phyloP scores from a whole-genome alignment of 2,888 invertebrate genomes.

The Pristionchus arcanus region DNA sequence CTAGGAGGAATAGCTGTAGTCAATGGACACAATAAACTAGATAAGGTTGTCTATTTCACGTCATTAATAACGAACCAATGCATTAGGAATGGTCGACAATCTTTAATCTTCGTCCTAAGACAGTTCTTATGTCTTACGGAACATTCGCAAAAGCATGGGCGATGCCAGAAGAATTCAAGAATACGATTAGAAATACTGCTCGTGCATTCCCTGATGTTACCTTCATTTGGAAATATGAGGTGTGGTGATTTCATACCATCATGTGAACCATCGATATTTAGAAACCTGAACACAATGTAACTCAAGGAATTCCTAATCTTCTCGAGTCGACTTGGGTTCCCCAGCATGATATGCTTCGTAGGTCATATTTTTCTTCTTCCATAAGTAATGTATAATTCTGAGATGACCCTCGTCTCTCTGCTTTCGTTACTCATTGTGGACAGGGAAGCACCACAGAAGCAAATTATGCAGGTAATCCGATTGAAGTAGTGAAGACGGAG shows the following conservation, averaged over 20 bases:
- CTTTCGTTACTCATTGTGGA: conserved; percentile 45
- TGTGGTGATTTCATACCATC: not conserved
- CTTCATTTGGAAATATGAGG: conserved; percentile 52
- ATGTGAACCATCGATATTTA: not conserved
- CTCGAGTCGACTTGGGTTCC: conserved; percentile 42
- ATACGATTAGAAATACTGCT: conserved; percentile 26
- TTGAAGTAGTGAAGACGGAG: not conserved
- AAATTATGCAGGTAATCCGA: conserved; percentile 21
- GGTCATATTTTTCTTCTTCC: not conserved
- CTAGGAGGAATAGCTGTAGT: conserved; percentile 6
- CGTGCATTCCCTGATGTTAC: conserved; percentile 26
- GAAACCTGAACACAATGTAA: conserved; percentile 48
- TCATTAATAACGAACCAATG: not conserved
- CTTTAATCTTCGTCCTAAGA: conserved; percentile 25
- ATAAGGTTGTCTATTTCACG: not conserved
- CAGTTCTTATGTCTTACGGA: conserved; percentile 42
- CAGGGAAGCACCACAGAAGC: conserved; percentile 49
- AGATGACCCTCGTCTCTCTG: conserved; percentile 39
- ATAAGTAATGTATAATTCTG: not conserved
- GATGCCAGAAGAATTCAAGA: conserved; percentile 47
- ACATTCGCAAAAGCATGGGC: conserved; percentile 38
- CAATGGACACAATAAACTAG: conserved; percentile 22
- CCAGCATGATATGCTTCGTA: conserved; percentile 40
- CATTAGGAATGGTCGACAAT: conserved; percentile 26
- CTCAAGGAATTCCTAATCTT: conserved; percentile 27